Percentiles rank a stretch among this genome's conserved stretches.
Evolutionary conservation across 2,113 vertebrate genomes (phyloP).

Genomic region (Salvator merianae): DNA sequence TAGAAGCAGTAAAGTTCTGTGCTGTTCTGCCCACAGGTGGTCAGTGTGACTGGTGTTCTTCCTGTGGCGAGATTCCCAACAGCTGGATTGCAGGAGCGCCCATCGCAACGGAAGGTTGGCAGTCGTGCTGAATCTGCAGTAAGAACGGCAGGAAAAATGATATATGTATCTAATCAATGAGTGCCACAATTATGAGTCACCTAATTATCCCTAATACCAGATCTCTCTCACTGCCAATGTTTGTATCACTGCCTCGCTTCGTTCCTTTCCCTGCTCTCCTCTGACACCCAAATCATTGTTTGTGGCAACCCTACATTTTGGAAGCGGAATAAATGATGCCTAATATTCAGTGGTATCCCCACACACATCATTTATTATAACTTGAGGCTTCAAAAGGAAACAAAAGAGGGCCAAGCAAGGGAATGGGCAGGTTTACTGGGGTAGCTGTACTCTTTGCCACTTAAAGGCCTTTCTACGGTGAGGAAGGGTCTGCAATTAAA

Average conservation of each 20-base stretch:
- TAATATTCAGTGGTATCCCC: neutral
- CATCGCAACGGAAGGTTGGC: constrained; percentile 75
- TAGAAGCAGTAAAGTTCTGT: constrained; percentile 72
- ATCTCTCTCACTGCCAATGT: neutral
- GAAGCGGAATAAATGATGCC: neutral
- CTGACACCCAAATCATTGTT: neutral
- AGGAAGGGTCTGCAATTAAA: too few species aligned
- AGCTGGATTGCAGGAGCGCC: constrained; percentile 84
- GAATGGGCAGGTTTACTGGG: neutral
- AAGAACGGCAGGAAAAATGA: constrained; percentile 1
- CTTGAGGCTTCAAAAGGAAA: neutral
- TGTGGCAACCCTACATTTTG: neutral
- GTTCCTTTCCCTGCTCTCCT: neutral
- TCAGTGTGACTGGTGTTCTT: constrained; percentile 78
- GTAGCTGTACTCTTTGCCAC: neutral
- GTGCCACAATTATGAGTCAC: neutral
- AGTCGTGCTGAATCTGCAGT: constrained; percentile 52
- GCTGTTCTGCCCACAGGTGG: constrained; percentile 75
- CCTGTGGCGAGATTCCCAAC: constrained; percentile 87
- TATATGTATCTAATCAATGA: neutral
- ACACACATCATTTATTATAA: neutral
- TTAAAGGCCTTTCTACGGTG: too few species aligned
- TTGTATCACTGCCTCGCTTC: neutral
- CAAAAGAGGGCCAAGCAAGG: neutral
- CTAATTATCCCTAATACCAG: neutral